Evolutionary conservation across 1,140 invertebrate species (phyloP).

Genomic region (Drosophila pectinifera): DNA sequence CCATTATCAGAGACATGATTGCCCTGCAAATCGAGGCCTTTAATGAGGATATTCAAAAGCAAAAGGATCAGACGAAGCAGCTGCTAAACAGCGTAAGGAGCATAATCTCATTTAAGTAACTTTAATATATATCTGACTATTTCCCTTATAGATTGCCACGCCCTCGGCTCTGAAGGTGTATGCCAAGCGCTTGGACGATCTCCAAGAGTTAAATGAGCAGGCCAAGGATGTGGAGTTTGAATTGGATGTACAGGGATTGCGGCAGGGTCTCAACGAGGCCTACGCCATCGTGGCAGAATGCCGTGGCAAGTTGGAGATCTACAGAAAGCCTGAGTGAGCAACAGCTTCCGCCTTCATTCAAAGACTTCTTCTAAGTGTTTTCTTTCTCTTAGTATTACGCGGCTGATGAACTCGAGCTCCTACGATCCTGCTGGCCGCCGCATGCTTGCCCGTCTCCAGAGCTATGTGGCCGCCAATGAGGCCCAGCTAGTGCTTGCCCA

Average conservation of each 20-base stretch:
- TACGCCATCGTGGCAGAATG: conserved; percentile 89
- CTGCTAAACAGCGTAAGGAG: conserved; percentile 85
- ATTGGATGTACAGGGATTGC: conserved; percentile 85
- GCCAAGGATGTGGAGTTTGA: conserved; percentile 84
- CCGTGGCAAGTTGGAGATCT: conserved; percentile 85
- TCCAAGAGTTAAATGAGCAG: conserved; percentile 86
- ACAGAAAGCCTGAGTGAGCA: conserved; percentile 87
- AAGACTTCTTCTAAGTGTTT: not conserved
- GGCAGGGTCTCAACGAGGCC: conserved; percentile 87
- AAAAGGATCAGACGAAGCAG: conserved; percentile 85
- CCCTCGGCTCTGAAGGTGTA: conserved; percentile 86
- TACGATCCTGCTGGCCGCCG: conserved; percentile 86
- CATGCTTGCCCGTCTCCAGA: conserved; percentile 86
- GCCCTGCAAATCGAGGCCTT: conserved; percentile 87
- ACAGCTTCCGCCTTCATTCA: fast-evolving
- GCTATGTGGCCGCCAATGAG: conserved; percentile 87
- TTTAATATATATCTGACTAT: not conserved
- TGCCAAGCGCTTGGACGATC: conserved; percentile 85
- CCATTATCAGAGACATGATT: conserved; percentile 77
- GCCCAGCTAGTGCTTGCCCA: conserved; percentile 87
- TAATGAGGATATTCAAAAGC: conserved; percentile 87
- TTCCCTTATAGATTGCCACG: conserved; percentile 84
- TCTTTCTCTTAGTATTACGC: conserved; percentile 50
- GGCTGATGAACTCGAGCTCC: conserved; percentile 63
- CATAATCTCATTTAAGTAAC: not conserved